phyloP scores from a whole-genome alignment of 2,113 vertebrate genomes.

The Tinamus guttatus region DNA sequence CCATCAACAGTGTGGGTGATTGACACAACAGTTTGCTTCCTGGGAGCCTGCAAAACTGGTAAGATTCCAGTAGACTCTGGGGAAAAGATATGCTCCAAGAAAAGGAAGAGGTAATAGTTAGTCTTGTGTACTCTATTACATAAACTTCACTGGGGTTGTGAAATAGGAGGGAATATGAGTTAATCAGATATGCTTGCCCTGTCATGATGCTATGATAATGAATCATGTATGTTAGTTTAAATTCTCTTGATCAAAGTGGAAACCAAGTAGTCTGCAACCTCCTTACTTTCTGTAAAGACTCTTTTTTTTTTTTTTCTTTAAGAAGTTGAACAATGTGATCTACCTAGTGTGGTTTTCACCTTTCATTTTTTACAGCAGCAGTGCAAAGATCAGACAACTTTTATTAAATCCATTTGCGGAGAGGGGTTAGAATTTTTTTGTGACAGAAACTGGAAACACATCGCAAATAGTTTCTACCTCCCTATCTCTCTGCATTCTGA shows the following conservation, averaged over 20 bases:
- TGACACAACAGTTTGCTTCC: conserved; percentile 43
- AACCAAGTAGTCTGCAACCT: background rate
- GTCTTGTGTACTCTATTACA: conserved; percentile 16
- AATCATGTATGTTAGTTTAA: background rate
- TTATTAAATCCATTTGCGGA: background rate
- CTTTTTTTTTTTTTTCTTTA: background rate
- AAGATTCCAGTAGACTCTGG: conserved; percentile 47
- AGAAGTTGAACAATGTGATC: background rate
- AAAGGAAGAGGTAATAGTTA: conserved; percentile 59
- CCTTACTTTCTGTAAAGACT: background rate
- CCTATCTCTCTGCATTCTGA: background rate
- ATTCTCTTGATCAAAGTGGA: background rate
- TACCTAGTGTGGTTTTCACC: background rate
- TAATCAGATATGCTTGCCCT: background rate
- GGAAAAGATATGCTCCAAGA: conserved; percentile 37
- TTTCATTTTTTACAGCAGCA: background rate
- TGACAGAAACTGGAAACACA: background rate
- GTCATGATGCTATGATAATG: background rate
- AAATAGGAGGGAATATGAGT: background rate
- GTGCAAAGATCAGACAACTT: background rate
- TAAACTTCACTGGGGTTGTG: background rate
- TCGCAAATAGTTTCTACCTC: background rate
- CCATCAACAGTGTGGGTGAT: conserved; percentile 28
- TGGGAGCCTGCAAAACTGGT: conserved; percentile 45
- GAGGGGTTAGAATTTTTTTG: background rate